A percentile compares a stretch with the other conserved stretches of the same genome.
Evolutionary conservation across 1,140 invertebrate genomes (phyloP).

Genomic region (Cyclina sinensis): DNA sequence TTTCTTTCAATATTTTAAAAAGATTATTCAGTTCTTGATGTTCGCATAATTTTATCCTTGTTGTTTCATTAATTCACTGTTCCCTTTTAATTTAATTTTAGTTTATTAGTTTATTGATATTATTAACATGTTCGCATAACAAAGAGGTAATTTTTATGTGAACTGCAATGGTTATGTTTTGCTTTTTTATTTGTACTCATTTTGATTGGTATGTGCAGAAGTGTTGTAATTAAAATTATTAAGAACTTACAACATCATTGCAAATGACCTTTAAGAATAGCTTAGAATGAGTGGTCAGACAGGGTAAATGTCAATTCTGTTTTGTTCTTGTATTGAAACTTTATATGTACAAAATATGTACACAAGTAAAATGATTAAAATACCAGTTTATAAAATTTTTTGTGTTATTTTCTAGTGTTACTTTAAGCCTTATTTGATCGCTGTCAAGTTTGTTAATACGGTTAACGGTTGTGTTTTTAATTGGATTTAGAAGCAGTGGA

Average conservation of each 20-base stretch:
- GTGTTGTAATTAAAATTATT: neutral
- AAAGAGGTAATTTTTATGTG: neutral
- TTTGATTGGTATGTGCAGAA: neutral
- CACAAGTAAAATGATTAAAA: slow-evolving; percentile 38
- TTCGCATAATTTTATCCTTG: too few species aligned
- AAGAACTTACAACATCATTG: neutral
- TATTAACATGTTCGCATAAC: neutral
- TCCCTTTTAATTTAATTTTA: neutral
- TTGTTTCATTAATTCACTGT: too few species aligned
- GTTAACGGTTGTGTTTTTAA: too few species aligned
- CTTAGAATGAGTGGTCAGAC: slow-evolving; percentile 33
- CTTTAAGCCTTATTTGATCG: too few species aligned
- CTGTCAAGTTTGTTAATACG: too few species aligned
- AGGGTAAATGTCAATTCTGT: slow-evolving; percentile 36
- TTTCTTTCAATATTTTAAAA: too few species aligned
- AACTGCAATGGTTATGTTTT: neutral
- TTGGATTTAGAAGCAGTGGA: too few species aligned
- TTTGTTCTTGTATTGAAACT: slow-evolving; percentile 8
- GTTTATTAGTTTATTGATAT: slow-evolving; percentile 19
- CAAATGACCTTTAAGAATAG: slow-evolving; percentile 7
- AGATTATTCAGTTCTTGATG: too few species aligned
- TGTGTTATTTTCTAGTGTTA: too few species aligned
- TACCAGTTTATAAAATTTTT: slow-evolving; percentile 28
- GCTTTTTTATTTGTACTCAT: slow-evolving; percentile 2
- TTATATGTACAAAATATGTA: slow-evolving; percentile 43